A percentile compares a stretch with the other conserved stretches of the same genome.
Evolutionary conservation across 2,797 vertebrate species (phyloP).

Genomic region (Lacerta viridis): DNA sequence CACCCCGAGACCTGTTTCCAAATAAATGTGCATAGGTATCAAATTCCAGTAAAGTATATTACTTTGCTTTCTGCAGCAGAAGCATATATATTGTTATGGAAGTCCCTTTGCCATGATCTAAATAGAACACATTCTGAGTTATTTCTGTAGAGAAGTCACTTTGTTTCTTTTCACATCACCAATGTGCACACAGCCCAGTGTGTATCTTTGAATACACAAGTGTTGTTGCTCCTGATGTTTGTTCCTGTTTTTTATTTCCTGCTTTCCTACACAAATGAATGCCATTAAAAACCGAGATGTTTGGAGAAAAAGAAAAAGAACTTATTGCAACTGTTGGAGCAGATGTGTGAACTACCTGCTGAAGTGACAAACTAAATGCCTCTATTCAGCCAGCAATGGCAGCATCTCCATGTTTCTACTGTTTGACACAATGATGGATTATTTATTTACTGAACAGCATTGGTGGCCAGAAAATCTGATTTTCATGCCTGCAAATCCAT

Average conservation of each 20-base stretch:
- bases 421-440: slow-evolving; percentile 90
- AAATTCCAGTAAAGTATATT: neutral
- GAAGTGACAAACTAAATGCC: slow-evolving; percentile 73
- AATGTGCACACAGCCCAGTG: neutral
- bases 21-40: neutral
- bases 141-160: neutral
- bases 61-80: neutral
- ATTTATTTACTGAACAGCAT: slow-evolving; percentile 89
- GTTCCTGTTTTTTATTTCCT: neutral
- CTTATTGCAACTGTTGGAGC: slow-evolving; percentile 48
- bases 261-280: neutral
- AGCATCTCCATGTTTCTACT: slow-evolving; percentile 79
- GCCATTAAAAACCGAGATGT: neutral
- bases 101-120: neutral
- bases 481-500: slow-evolving; percentile 90
- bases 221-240: neutral
- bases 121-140: neutral
- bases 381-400: slow-evolving; percentile 75
- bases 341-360: slow-evolving; percentile 68
- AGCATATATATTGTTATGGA: neutral
- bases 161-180: neutral
- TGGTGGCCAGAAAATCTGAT: slow-evolving; percentile 89
- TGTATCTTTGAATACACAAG: neutral
- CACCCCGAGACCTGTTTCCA: neutral
- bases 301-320: slow-evolving; percentile 40